A percentile compares a stretch with the other conserved stretches of the same genome.
Evolutionary conservation across 2,888 invertebrate genomes (phyloP).

Genomic region (Drosophila lutescens): DNA sequence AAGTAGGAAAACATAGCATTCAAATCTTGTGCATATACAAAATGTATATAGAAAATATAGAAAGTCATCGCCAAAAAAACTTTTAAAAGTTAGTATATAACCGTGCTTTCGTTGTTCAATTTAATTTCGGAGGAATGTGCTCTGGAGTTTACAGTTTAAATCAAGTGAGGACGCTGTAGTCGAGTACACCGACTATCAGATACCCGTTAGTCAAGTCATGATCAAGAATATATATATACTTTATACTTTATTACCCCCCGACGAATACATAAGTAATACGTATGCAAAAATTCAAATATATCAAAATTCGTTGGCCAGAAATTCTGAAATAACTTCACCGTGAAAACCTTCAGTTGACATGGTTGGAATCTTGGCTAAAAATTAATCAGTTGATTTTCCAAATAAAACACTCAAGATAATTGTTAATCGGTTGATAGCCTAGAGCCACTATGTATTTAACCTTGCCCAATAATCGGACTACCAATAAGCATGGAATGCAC

Average conservation of each 20-base stretch:
- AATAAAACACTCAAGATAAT: background rate
- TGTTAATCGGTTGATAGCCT: conserved; percentile 10
- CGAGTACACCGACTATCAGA: no score
- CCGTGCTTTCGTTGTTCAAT: no score
- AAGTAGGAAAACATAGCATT: background rate
- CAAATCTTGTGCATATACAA: background rate
- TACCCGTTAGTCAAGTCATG: no score
- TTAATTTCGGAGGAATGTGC: no score
- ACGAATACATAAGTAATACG: no score
- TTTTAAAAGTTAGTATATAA: no score
- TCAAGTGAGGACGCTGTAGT: no score
- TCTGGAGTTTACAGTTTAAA: no score
- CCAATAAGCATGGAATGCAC: conserved; percentile 25
- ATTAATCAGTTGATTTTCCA: background rate
- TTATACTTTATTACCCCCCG: no score
- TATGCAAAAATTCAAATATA: no score
- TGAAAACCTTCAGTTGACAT: background rate
- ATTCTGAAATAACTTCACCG: background rate
- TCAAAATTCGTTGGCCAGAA: no score
- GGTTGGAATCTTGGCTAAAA: background rate
- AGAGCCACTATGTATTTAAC: background rate
- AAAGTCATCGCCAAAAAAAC: background rate
- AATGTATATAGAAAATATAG: background rate
- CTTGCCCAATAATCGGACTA: conserved; percentile 14
- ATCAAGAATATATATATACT: no score